Conservation (phyloP, 2,113 vertebrate genomes). For the Heteronetta atricapilla region DNA sequence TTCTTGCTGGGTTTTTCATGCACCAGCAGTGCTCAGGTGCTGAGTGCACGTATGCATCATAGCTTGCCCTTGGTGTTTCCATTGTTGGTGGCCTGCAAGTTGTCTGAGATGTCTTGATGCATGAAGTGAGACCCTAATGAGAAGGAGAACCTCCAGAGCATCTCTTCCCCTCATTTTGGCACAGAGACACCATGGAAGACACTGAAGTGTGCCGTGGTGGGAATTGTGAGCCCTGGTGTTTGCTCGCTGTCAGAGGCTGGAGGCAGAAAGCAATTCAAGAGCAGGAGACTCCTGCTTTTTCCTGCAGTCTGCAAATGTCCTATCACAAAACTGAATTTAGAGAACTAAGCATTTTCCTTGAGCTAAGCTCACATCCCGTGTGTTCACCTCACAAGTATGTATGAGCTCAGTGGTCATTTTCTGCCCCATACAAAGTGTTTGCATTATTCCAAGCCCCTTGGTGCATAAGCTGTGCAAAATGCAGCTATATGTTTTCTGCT, state of each 20-base stretch:
- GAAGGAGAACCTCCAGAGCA: too few species aligned
- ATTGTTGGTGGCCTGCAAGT: not conserved
- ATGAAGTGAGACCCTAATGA: too few species aligned
- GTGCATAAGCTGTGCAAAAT: fast-evolving
- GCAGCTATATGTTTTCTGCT: fast-evolving
- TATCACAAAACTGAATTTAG: not conserved
- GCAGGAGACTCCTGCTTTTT: not conserved
- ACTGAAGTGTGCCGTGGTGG: not conserved
- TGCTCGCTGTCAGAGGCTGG: not conserved
- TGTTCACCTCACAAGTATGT: not conserved
- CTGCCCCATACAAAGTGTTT: not conserved
- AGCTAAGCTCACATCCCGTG: not conserved
- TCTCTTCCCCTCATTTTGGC: not conserved
- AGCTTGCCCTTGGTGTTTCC: too few species aligned
- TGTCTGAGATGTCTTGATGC: too few species aligned
- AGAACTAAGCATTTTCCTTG: not conserved
- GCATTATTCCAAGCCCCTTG: not conserved
- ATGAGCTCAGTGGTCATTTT: fast-evolving
- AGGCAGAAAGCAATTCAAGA: not conserved
- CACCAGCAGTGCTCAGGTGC: too few species aligned
- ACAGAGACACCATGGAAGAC: not conserved
- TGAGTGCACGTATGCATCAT: too few species aligned
- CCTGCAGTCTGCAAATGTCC: too few species aligned
- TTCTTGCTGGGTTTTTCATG: too few species aligned
- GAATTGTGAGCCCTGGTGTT: not conserved